Evolutionary conservation across 2,888 invertebrate species (phyloP).

Genomic region (Acrobasis suavella): DNA sequence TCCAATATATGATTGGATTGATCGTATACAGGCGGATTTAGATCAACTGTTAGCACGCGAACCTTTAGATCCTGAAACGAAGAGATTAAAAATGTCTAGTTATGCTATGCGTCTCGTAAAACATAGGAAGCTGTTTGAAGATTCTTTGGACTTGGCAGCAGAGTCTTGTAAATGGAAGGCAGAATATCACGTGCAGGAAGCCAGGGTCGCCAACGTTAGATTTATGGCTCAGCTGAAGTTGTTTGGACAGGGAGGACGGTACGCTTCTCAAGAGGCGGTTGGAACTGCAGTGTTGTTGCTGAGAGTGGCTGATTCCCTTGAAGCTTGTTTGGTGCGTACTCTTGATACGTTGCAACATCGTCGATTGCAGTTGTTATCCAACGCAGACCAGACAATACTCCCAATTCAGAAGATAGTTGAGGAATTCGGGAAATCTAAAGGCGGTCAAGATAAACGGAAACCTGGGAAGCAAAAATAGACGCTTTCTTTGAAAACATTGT

Average conservation of each 20-base stretch:
- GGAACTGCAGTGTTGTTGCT: conserved; percentile 46
- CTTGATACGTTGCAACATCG: conserved; percentile 51
- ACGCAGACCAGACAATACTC: conserved; percentile 49
- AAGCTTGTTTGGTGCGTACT: conserved; percentile 44
- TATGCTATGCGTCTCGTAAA: conserved; percentile 56
- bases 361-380: conserved; percentile 45
- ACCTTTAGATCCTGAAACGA: conserved; percentile 47
- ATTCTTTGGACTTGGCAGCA: conserved; percentile 51
- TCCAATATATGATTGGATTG: conserved; percentile 55
- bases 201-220: conserved; percentile 62
- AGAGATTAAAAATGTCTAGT: conserved; percentile 60
- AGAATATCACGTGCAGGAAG: conserved; percentile 56
- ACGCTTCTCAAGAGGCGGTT: conserved; percentile 54
- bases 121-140: conserved; percentile 53
- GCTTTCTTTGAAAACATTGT: background rate
- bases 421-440: conserved; percentile 41
- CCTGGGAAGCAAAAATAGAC: conserved; percentile 39
- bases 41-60: conserved; percentile 41
- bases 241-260: conserved; percentile 60
- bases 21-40: conserved; percentile 46
- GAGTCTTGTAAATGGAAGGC: conserved; percentile 46
- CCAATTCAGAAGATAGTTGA: conserved; percentile 50
- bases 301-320: conserved; percentile 56
- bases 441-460: conserved; percentile 40
- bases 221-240: conserved; percentile 55